These are phyloP conservation scores for Diaprepes abbreviatus DNA, from an alignment of 2,888 invertebrate species.

Conservation along the genomic window DNA sequence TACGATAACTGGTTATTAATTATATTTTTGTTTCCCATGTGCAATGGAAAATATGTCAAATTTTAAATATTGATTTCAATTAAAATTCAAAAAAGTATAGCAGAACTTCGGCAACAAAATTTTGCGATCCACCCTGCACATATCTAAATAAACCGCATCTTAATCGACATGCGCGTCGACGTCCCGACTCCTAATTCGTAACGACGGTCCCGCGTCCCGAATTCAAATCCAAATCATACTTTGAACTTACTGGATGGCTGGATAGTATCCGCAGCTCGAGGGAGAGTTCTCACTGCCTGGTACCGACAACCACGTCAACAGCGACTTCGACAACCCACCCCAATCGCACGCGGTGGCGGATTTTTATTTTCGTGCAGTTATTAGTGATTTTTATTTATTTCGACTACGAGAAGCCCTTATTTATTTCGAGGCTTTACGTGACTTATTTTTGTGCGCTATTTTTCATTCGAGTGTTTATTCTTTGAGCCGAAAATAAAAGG, in stretches of 20 bases:
- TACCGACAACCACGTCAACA: conserved; percentile 53
- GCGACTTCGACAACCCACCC: conserved; percentile 32
- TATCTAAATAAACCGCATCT: conserved; percentile 32
- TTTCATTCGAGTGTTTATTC: conserved; percentile 24
- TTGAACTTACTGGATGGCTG: conserved; percentile 70
- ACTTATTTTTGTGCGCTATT: conserved; percentile 24
- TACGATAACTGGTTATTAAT: too few relatives aligned
- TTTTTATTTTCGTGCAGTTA: conserved; percentile 22
- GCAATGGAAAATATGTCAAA: too few relatives aligned
- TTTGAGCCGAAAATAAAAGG: conserved; percentile 37
- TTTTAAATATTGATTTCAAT: too few relatives aligned
- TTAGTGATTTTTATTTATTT: conserved; percentile 37
- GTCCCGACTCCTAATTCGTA: conserved; percentile 49
- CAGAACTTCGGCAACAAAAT: not conserved
- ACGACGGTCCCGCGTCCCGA: conserved; percentile 45
- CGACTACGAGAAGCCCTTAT: conserved; percentile 34
- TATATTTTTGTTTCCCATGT: too few relatives aligned
- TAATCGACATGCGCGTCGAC: conserved; percentile 51
- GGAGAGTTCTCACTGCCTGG: conserved; percentile 61
- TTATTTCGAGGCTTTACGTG: conserved; percentile 31
- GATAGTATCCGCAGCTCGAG: conserved; percentile 58
- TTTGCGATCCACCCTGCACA: conserved; percentile 47
- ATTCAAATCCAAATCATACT: conserved; percentile 52
- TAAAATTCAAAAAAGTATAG: not conserved
- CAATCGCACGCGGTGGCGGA: conserved; percentile 6